Evolutionary conservation across 2,113 vertebrate species (phyloP).

Genomic region (Hiodon tergisus): DNA sequence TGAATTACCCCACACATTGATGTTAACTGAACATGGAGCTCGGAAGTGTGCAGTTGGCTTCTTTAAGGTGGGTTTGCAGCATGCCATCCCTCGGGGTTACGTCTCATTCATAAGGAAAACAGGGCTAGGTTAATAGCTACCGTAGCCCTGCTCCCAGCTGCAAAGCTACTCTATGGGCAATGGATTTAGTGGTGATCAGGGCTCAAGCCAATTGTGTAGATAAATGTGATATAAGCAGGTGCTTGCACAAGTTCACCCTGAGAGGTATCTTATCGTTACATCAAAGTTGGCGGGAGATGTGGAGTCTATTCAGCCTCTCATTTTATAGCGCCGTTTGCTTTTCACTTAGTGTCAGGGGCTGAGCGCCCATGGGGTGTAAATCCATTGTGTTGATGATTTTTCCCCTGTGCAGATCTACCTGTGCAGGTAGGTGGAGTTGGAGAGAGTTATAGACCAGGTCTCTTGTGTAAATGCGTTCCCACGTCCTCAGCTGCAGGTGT

Average conservation of each 20-base stretch:
- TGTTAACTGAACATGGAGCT: neutral
- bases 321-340: neutral
- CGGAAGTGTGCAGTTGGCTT: neutral
- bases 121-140: too few species aligned
- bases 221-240: neutral
- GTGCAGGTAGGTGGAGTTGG: neutral
- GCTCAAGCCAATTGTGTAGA: neutral
- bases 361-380: neutral
- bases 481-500: constrained; percentile 24
- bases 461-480: constrained; percentile 10
- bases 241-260: constrained; percentile 3
- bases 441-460: neutral
- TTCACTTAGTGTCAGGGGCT: neutral
- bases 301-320: neutral
- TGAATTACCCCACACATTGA: neutral
- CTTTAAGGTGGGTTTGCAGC: too few species aligned
- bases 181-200: too few species aligned
- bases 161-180: too few species aligned
- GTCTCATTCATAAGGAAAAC: too few species aligned
- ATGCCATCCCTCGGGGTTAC: too few species aligned
- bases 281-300: constrained; percentile 6
- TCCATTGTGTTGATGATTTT: neutral
- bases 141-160: too few species aligned
- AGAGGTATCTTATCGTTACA: constrained; percentile 10
- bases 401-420: neutral